A percentile compares a stretch with the other conserved stretches of the same genome.
Evolutionary conservation across 2,797 vertebrate species (phyloP).

Genomic region (Crypturellus tataupa): DNA sequence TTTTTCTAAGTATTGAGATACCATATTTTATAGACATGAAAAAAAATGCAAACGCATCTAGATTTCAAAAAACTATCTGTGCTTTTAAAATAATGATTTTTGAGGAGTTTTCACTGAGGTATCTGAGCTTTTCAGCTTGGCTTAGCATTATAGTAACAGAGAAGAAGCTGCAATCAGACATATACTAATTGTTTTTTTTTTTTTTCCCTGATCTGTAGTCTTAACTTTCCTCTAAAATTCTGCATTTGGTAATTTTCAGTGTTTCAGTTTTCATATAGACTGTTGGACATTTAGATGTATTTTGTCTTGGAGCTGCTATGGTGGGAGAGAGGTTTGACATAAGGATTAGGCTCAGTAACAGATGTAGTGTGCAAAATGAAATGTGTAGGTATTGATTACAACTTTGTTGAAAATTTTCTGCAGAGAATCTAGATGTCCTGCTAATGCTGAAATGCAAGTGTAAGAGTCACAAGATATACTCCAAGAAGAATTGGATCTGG

Average conservation of each 20-base stretch:
- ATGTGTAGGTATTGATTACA: accelerated
- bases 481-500: neutral
- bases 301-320: neutral
- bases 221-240: neutral
- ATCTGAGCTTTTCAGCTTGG: neutral
- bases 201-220: neutral
- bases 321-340: neutral
- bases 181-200: neutral
- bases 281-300: neutral
- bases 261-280: neutral
- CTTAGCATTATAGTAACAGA: neutral
- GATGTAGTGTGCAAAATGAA: neutral
- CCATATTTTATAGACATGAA: neutral
- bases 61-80: no score
- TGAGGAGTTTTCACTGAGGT: no score
- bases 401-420: neutral
- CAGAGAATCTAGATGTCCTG: neutral
- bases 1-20: neutral
- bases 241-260: neutral
- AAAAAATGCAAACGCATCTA: neutral
- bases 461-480: neutral
- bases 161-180: neutral
- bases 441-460: neutral
- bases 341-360: neutral
- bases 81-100: no score